Base-by-base conservation (phyloP, 2,797 vertebrate genomes). In the Nannoperca obscura region DNA sequence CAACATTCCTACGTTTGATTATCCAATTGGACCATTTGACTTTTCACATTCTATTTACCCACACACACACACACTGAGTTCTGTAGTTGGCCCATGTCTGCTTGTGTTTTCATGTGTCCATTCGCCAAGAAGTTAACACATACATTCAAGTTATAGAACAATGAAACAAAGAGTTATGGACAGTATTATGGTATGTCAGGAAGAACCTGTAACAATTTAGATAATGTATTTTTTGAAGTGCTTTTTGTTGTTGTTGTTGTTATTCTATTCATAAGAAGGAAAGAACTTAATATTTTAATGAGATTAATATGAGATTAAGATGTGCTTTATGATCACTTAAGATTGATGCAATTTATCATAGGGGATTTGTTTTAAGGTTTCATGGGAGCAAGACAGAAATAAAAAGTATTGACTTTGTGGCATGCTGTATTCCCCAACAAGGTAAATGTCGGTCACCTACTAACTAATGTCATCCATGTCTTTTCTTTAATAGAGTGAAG, bases 401-500 rank as follows among this genome's bases (percentile, higher is more conserved):
- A 54, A 27, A 44, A 52, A 19, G 19, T 27, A 10, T 9, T 4
- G 38, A 27, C 24, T n/a, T 36, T 32, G 34, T 22, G 42, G 7
- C 38, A 40, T 7, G 22, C 17, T 69, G 20, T 24, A 34, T 71
- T 64, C 30, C n/a, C 5, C 22, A 55, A 55, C 17, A 10, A 55
- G 47, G 3, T 10, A 55, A 58, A 71, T 55, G 5, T 60, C 46
- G 34, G 34, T 1, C 19, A 52, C 53, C 32, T 55, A 17, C 13
- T 13, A 38, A 20, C 19, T 49, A 53, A 5, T 12, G 9, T 55
- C 17, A 22, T 24, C 13, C 65, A 47, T 20, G 38, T 78, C 10
- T 76, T 74, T 69, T 71, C 27, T 63, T 53, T 19, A 38, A 36
- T 2, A 34, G 44, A 42, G 50, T 10, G 17, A 54, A 73, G 44